Conservation (phyloP, 2,113 vertebrate species). For the Gallinago paraguaiae region DNA sequence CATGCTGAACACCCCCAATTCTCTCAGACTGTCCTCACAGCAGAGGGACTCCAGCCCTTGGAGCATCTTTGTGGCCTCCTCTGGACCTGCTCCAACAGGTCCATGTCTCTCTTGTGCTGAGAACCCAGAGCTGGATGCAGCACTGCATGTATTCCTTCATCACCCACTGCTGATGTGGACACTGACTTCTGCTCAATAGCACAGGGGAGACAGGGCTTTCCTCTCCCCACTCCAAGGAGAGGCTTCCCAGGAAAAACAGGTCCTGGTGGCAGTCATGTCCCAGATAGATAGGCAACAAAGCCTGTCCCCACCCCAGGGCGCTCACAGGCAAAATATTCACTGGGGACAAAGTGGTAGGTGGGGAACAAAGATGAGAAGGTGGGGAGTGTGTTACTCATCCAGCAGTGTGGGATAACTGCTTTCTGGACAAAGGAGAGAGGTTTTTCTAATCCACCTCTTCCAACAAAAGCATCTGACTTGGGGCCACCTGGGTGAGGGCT, state of each 20-base stretch:
- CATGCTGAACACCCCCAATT: background rate
- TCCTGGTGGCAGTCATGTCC: background rate
- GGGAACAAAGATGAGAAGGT: background rate
- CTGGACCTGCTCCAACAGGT: background rate
- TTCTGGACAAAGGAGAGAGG: background rate
- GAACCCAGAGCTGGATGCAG: background rate
- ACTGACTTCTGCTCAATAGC: background rate
- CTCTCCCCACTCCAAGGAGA: background rate
- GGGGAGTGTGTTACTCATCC: background rate
- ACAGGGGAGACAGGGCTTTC: accelerated
- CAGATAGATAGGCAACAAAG: background rate
- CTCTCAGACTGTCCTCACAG: background rate
- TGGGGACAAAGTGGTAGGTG: background rate
- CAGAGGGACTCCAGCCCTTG: background rate
- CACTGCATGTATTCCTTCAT: background rate
- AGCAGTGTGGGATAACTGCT: accelerated
- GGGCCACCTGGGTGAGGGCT: background rate
- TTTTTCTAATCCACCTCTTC: background rate
- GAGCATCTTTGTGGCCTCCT: background rate
- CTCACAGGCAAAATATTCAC: background rate
- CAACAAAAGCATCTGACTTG: background rate
- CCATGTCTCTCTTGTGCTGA: background rate
- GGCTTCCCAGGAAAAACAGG: background rate
- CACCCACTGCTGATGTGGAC: background rate
- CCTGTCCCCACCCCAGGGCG: background rate